Conservation (phyloP, 2,888 invertebrate species). For the Halictus quadricinctus region DNA sequence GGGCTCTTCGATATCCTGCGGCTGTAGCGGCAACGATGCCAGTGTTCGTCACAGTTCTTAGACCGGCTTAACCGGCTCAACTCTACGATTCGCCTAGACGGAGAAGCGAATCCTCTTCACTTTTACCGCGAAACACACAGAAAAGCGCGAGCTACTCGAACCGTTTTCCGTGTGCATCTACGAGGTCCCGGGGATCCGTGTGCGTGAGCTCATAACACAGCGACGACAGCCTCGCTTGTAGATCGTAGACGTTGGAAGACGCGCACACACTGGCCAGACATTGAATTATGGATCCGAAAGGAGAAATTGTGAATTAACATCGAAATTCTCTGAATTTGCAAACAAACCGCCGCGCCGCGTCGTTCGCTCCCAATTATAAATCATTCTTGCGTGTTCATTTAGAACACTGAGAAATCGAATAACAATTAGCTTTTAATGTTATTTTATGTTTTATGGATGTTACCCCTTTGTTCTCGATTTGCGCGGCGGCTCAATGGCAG, state of each 20-base stretch:
- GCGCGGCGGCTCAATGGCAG: not conserved
- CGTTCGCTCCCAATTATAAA: constrained; percentile 5
- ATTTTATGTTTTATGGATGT: not conserved
- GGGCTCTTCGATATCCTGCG: constrained; percentile 37
- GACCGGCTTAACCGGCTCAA: constrained; percentile 64
- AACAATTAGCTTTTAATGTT: constrained; percentile 10
- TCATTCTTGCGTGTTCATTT: not conserved
- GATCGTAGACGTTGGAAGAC: constrained; percentile 19
- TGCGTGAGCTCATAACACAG: constrained; percentile 17
- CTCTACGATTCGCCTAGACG: constrained; percentile 60
- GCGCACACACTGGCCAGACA: constrained; percentile 19
- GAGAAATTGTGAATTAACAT: constrained; percentile 42
- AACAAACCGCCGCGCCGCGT: not conserved
- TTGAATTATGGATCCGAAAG: constrained; percentile 36
- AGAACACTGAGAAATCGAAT: constrained; percentile 11
- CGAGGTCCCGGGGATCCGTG: constrained; percentile 4
- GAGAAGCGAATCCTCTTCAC: constrained; percentile 67
- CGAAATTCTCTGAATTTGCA: constrained; percentile 10
- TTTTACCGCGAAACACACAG: constrained; percentile 73
- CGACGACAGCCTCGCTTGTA: constrained; percentile 2
- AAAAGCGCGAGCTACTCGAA: constrained; percentile 62
- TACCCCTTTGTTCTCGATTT: not conserved
- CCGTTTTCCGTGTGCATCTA: constrained; percentile 56
- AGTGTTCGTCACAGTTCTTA: constrained; percentile 57
- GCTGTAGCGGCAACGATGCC: constrained; percentile 26